These are phyloP conservation scores for Propithecus perrieri DNA, from an alignment of 2,797 vertebrate species.

Conservation along the genomic window DNA sequence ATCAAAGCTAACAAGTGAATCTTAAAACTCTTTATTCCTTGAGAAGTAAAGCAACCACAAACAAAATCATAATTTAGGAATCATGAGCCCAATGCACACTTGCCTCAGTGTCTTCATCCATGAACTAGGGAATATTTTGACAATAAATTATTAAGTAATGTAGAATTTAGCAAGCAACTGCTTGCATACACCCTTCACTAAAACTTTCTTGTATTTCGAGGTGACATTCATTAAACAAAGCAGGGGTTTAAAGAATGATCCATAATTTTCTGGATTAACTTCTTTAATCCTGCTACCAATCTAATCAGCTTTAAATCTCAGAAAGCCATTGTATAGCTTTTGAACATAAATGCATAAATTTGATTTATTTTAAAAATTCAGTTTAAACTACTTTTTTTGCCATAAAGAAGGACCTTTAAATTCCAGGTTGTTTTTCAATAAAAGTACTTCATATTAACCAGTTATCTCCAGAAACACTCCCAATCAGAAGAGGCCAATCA, in stretches of 20 bases:
- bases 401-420: slow-evolving; percentile 4
- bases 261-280: neutral
- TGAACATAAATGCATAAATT: slow-evolving; percentile 12
- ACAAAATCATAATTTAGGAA: neutral
- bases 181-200: neutral
- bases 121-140: neutral
- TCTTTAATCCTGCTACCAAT: neutral
- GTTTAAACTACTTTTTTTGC: neutral
- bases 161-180: neutral
- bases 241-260: neutral
- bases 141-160: neutral
- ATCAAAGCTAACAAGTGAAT: neutral
- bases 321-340: neutral
- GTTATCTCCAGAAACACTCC: neutral
- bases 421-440: neutral
- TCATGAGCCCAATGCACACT: neutral
- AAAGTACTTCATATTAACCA: neutral
- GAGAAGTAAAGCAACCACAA: neutral
- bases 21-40: neutral
- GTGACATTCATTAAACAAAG: neutral
- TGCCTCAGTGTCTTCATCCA: neutral
- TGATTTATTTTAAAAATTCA: slow-evolving; percentile 27
- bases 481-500: neutral
- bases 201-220: neutral
- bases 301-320: neutral